Evolutionary conservation across 2,797 vertebrate genomes (phyloP).

Genomic region (Sebastolobus altivelis): DNA sequence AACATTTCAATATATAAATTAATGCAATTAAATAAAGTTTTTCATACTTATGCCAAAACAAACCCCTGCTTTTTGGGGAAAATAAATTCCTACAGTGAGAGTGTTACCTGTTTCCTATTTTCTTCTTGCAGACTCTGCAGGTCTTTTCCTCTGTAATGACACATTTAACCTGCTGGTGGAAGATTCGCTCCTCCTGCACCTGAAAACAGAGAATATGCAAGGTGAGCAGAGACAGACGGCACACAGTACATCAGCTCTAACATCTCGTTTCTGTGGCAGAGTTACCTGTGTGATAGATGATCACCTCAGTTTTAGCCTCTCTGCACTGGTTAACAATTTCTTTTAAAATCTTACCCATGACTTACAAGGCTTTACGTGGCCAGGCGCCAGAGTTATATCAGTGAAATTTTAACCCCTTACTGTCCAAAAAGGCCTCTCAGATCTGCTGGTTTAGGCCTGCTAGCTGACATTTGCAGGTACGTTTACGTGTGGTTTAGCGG

Average conservation of each 20-base stretch:
- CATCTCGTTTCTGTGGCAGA: not conserved
- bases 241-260: accelerated
- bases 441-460: too few relatives aligned
- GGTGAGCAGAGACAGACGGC: not conserved
- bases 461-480: not conserved
- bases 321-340: not conserved
- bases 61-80: not conserved
- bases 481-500: too few relatives aligned
- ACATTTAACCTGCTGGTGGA: conserved; percentile 98
- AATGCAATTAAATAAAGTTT: not conserved
- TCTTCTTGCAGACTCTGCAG: conserved; percentile 98
- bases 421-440: too few relatives aligned
- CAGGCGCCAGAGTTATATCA: too few relatives aligned
- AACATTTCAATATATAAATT: not conserved
- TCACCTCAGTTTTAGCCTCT: not conserved
- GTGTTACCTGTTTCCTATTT: conserved; percentile 97
- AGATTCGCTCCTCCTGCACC: conserved; percentile 98
- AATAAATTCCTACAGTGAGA: not conserved
- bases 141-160: conserved; percentile 98
- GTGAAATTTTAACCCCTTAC: not conserved
- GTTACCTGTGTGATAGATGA: not conserved
- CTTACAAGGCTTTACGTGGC: not conserved
- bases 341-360: not conserved
- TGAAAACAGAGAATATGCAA: conserved; percentile 54
- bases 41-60: not conserved